Evolutionary conservation across 1,140 invertebrate species (phyloP).

Genomic region (Dreissena rostriformis): DNA sequence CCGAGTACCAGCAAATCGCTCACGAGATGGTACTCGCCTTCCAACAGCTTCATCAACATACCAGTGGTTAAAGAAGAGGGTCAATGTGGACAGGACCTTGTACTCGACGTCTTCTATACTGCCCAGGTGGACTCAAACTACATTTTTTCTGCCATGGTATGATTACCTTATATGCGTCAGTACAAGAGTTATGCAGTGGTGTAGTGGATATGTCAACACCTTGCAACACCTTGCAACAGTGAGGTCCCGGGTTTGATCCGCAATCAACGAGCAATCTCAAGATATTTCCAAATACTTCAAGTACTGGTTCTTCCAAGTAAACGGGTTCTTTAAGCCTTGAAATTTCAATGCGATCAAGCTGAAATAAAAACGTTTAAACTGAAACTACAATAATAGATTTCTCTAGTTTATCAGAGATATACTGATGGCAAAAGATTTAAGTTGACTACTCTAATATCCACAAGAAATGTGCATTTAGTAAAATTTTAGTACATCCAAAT

Average conservation of each 20-base stretch:
- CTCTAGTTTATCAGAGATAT: no score
- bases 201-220: not conserved
- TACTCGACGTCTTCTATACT: slow-evolving; percentile 74
- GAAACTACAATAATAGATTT: no score
- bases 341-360: not conserved
- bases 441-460: no score
- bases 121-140: slow-evolving; percentile 64
- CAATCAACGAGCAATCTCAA: not conserved
- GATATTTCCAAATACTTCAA: no score
- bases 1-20: slow-evolving; percentile 56
- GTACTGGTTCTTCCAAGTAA: not conserved
- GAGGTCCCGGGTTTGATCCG: not conserved
- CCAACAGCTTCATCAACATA: slow-evolving; percentile 78
- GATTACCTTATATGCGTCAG: slow-evolving; percentile 5
- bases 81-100: slow-evolving; percentile 67
- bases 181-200: not conserved
- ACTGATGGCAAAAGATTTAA: no score
- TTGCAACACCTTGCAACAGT: no score
- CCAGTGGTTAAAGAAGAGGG: slow-evolving; percentile 55
- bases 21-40: slow-evolving; percentile 78
- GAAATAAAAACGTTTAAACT: no score
- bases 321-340: not conserved
- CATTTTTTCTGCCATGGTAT: slow-evolving; percentile 76
- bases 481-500: no score
- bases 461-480: no score